Evolutionary conservation across 2,113 vertebrate species (phyloP), one percentile per base, ranked within the genome.

Genomic region (Nibea coibor): DNA sequence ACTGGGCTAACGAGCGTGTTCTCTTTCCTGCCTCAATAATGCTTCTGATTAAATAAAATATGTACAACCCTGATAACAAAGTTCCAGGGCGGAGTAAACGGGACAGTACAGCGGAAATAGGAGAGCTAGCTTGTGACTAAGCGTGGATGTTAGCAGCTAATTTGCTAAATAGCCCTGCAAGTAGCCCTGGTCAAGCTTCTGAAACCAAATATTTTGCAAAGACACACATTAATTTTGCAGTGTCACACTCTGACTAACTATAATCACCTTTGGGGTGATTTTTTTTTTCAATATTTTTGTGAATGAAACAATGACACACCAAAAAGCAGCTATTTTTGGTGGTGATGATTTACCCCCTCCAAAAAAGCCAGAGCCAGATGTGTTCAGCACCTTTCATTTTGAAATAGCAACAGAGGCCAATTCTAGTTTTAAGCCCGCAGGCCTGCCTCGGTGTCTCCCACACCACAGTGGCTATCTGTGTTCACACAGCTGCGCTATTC

Each of bases 401-500:
- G 63, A 79, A 35, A 57, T 84, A 65, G 57, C 66, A 82, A 69
- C 22, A 16, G 20, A 57, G 71, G 42, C 75, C 61, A 84, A 62
- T 89, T 86, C 59, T 70, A 80, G 72, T 79, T 77, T 73, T 57
- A 26, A 53, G 64, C 85, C 89, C 43, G 43, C 76, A 73, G 87
- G 75, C 66, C 17, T 65, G 53, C 68, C 71, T 47, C 43, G 0
- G 42, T 61, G 59, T 63, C 68, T 69, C 68, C 8, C 19, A n/a
- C 70, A 66, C 39, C 70, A 70, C 79, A 28, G 59, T 15, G 63
- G 22, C 79, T 89, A 87, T 90, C 87, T 89, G 59, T 65, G 83
- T 65, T 87, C 86, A 64, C 76, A 80, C 89, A 89, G 89, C 83
- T 72, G 73, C 72, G 22, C 58, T 6, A 15, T 45, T 73, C 59